phyloP scores from a whole-genome alignment of 2,797 vertebrate species.

The Myotis pilosus region DNA sequence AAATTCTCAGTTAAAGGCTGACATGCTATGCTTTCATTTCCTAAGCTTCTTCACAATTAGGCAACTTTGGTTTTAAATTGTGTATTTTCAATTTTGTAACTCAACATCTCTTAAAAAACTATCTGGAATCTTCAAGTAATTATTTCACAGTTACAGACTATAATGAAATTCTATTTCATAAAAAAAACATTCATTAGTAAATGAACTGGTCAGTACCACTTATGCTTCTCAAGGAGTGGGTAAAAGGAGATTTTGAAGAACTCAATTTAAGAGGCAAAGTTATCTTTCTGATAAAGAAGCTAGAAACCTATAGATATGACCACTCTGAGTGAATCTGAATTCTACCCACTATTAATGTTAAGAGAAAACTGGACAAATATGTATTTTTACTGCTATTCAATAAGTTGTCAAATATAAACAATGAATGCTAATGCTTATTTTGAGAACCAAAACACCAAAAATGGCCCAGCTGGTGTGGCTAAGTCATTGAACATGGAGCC shows the following conservation, averaged over 20 bases:
- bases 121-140: background rate
- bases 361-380: constrained; percentile 5
- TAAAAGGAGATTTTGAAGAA: background rate
- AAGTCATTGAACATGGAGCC: too few species aligned
- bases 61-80: background rate
- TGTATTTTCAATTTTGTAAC: background rate
- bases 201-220: background rate
- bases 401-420: background rate
- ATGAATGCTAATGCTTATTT: background rate
- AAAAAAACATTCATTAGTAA: background rate
- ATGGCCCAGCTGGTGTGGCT: too few species aligned
- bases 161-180: background rate
- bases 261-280: background rate
- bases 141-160: background rate
- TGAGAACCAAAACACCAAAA: constrained; percentile 33
- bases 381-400: background rate
- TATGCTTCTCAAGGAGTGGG: background rate
- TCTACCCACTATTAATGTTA: background rate
- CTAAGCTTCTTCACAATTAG: background rate
- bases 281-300: background rate
- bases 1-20: background rate
- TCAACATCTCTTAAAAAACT: background rate
- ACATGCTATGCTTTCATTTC: background rate
- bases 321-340: background rate
- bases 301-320: background rate